Base-by-base conservation (phyloP, 1,140 invertebrate genomes). In the Philotrypesis tridentata region DNA sequence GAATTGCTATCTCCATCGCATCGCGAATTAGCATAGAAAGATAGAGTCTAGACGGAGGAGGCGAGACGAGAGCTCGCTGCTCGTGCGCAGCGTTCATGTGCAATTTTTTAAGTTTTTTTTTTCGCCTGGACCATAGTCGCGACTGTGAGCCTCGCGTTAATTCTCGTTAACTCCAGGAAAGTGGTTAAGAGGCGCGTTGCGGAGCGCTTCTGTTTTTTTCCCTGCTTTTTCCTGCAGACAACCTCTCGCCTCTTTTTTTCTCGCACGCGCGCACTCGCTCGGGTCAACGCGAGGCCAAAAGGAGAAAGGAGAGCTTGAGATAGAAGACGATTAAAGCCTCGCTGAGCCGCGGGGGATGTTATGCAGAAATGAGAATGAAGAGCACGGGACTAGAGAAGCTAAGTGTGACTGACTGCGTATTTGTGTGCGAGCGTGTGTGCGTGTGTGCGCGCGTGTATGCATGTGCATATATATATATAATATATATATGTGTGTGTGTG, bases 131-230 rank as follows among this genome's bases (percentile, higher is more conserved):
- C 43, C 12, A n/a, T n/a, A 11, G 21, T 48, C n/a, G 65, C 29
- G 61, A 55, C 48, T 21, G 14, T n/a, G 29, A 29, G 8, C 40
- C 79, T 27, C 70, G 70, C 79, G 72, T 80, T 80, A 80, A 80
- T 80, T 80, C 79, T 80, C 71, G 70, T 80, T 80, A 80, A 80
- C 55, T 43, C 60, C 73, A 61, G 21, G 71, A 80, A 74, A 80
- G 72, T 55, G 55, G 79, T 55, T 48, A 25, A 67, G 60, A 80
- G 33, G 55, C 78, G 55, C 9, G 27, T 25, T 27, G 27, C 61
- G n/a, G 61, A 65, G 23, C 27, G 48, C 63, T 29, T 65, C 63
- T 65, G 63, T 65, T 65, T 25, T 23, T 14, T n/a, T n/a, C n/a
- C 25, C 63, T 11, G 25, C 76, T 48, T 43, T 61, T n/a, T 55